phyloP scores from a whole-genome alignment of 2,797 vertebrate genomes.

The Pitangus sulphuratus region DNA sequence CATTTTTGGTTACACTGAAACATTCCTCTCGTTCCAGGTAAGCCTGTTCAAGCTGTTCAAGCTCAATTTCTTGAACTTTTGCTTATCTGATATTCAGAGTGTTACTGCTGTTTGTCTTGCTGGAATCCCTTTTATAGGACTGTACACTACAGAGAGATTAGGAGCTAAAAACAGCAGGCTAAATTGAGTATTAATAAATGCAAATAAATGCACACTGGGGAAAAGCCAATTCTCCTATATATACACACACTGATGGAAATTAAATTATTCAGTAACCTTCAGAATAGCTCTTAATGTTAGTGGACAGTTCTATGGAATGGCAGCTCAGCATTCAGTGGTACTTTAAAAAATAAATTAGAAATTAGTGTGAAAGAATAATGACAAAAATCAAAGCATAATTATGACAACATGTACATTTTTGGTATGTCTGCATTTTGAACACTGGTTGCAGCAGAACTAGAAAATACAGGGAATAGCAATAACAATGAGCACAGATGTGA shows the following conservation, averaged over 20 bases:
- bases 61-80: not conserved
- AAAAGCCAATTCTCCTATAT: conserved; percentile 19
- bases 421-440: not conserved
- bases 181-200: conserved; percentile 56
- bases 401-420: not conserved
- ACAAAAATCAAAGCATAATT: not conserved
- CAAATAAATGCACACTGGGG: conserved; percentile 41
- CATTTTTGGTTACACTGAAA: not conserved
- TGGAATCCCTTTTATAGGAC: not conserved
- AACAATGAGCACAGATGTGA: not conserved
- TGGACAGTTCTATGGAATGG: not conserved
- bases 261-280: conserved; percentile 50
- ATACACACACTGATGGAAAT: conserved; percentile 13
- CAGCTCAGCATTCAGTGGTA: not conserved
- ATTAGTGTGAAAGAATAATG: not conserved
- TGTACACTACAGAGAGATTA: not conserved
- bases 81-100: not conserved
- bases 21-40: not conserved
- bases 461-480: not conserved
- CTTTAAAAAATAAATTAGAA: not conserved
- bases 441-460: not conserved
- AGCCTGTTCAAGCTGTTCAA: not conserved
- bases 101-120: not conserved
- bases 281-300: not conserved
- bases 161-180: conserved; percentile 39